Evolutionary conservation across 2,888 invertebrate genomes (phyloP), one percentile per base, ranked within the genome.

Genomic region (Orchestes rusci): DNA sequence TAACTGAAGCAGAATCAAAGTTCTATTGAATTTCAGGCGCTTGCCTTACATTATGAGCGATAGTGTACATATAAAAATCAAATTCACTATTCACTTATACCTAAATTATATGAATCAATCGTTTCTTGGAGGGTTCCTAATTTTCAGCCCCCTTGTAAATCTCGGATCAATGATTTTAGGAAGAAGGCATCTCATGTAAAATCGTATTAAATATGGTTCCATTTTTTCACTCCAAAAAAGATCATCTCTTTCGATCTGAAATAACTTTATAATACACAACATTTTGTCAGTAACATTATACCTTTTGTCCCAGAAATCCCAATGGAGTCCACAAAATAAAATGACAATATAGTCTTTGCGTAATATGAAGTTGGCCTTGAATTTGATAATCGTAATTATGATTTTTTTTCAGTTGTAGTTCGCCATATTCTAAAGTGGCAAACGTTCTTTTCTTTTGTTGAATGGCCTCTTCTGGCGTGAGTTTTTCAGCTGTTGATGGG

Each of bases 291-390:
- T 12, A 12, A 30, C 5, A 5, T 30, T 12, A 10, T 10, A 30
- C 5, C 7, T 10, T 30, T 10, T 30, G 12, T 12, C n/a, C n/a
- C n/a, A 12, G 4, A 30, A 8, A 30, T 30, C 36, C 36, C 23
- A 19, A 8, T 4, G 36, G 23, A 12, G 36, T 20, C 36, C 36
- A 36, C 8, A 36, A n/a, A 19, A 36, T 20, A 36, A 36, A 36
- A 15, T 36, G 20, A 12, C 36, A 36, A 19, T 8, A 12, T n/a
- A 10, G 10, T 15, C 20, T 17, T 19, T 20, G 3, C 4, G 12
- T 36, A 12, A 36, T 19, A 10, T 19, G 18, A 10, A 36, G 36
- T 36, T 36, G 36, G n/a, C 36, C 36, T 20, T 36, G 36, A 12
- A 36, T 36, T 36, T 36, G 36, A 23, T 36, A 36, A 23, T 19